Base-by-base conservation (phyloP, 2,888 invertebrate species). In the Alloscopus bannaensis region DNA sequence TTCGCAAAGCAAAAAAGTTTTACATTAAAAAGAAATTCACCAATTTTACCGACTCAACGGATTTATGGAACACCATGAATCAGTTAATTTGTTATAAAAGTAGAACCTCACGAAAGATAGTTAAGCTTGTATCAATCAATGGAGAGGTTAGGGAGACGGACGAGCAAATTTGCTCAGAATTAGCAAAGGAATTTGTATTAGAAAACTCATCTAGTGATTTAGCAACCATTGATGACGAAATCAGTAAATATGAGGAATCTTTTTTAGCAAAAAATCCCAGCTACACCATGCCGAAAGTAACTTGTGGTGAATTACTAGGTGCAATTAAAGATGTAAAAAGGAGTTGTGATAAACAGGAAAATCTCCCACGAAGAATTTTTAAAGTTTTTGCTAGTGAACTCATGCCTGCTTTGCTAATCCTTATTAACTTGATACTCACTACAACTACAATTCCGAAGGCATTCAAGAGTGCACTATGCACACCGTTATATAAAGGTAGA, bases 401-500 rank as follows among this genome's bases (percentile, higher is more conserved):
- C 18, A 18, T 16, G n/a, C 3, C 45, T 11, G 29, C 59, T 8
- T 4, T 59, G 11, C 18, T 8, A 28, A 29, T 59, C 2, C 29
- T 59, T 2, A 29, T 59, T 28, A 28, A 6, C 29, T 8, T 11
- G 11, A 29, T 59, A 3, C 18, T 59, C 6, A 28, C 13, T 3
- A 26, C 29, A 29, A n/a, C 29, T 28, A 22, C 13, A 1, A 26
- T 66, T 36, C 80, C 75, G 1, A 20, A 29, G 16, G 11, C 6
- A 13, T 70, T 80, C 6, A 80, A 80, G 28, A 18, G 1, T 2
- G 68, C 75, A 31, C 45, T 3, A 1, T 36, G 60, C n/a, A 13
- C 60, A 13, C 80, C 80, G n/a, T 42, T 76, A 18, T 76, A 70
- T 28, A 81, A 81, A 55, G 76, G 76, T 3, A 81, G 79, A 36